phyloP scores from a whole-genome alignment of 2,888 invertebrate genomes.

The Tachina grossa region DNA sequence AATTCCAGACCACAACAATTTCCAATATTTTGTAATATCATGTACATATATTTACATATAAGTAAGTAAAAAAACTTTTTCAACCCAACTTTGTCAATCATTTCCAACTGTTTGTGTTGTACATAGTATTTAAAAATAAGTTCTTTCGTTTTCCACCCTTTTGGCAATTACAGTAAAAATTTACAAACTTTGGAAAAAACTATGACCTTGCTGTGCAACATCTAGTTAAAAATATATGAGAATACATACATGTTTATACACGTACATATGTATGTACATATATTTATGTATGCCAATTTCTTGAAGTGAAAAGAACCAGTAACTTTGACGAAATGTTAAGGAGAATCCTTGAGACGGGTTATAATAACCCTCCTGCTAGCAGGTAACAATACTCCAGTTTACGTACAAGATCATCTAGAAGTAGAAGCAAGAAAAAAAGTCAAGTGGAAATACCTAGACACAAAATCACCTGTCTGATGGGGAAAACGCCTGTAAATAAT shows the following conservation, averaged over 20 bases:
- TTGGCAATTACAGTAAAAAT: constrained; percentile 13
- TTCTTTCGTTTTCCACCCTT: constrained; percentile 1
- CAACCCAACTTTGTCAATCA: background rate
- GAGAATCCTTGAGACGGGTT: constrained; percentile 66
- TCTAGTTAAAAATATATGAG: background rate
- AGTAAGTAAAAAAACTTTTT: background rate
- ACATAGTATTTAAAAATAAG: background rate
- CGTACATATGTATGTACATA: background rate
- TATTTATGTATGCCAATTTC: background rate
- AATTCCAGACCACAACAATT: too few relatives aligned
- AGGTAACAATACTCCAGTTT: constrained; percentile 51
- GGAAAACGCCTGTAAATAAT: constrained; percentile 41
- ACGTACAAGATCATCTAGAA: constrained; percentile 13
- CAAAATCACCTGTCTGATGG: constrained; percentile 64
- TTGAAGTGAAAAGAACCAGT: constrained; percentile 47
- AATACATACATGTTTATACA: too few relatives aligned
- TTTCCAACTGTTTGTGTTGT: background rate
- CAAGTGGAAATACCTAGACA: constrained; percentile 37
- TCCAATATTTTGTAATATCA: too few relatives aligned
- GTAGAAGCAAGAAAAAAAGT: background rate
- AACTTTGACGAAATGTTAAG: constrained; percentile 60
- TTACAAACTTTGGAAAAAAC: constrained; percentile 14
- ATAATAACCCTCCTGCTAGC: constrained; percentile 39
- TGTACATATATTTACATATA: background rate
- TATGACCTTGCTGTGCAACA: constrained; percentile 52